A percentile compares a stretch with the other conserved stretches of the same genome.
These are phyloP conservation scores for Stegostoma tigrinum DNA, from an alignment of 2,113 vertebrate genomes.

Conservation along the genomic window DNA sequence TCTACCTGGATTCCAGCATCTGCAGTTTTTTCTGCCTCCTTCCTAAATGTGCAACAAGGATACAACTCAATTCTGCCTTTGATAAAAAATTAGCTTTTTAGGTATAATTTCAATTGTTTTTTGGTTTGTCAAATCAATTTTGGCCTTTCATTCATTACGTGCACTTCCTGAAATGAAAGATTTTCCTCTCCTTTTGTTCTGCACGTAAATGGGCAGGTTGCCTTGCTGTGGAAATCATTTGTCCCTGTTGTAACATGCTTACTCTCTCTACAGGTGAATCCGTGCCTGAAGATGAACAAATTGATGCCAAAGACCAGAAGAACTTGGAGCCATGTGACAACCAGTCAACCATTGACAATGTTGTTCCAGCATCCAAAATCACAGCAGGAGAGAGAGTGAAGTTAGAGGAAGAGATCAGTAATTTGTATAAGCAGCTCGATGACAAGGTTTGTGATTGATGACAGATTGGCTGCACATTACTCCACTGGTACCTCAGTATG, in stretches of 20 bases:
- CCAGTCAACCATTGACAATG: slow-evolving; percentile 72
- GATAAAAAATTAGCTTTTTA: not conserved
- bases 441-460: slow-evolving; percentile 71
- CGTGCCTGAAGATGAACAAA: slow-evolving; percentile 80
- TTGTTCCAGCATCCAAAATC: slow-evolving; percentile 53
- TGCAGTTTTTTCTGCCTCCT: too few relatives aligned
- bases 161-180: not conserved
- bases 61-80: not conserved
- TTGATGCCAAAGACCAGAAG: slow-evolving; percentile 76
- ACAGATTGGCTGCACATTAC: not conserved
- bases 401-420: slow-evolving; percentile 72
- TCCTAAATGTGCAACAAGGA: not conserved
- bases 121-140: not conserved
- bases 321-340: slow-evolving; percentile 69
- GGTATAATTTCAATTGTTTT: not conserved
- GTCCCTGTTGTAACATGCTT: not conserved
- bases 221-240: not conserved
- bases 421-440: slow-evolving; percentile 82
- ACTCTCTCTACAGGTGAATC: slow-evolving; percentile 63
- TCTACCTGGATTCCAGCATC: too few relatives aligned
- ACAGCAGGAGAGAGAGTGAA: slow-evolving; percentile 65
- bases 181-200: not conserved
- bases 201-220: not conserved
- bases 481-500: not conserved
- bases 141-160: not conserved